Percentiles rank a stretch among this genome's conserved stretches.
Conservation (phyloP, 1,140 invertebrate genomes). For the Condylostylus longicornis region DNA sequence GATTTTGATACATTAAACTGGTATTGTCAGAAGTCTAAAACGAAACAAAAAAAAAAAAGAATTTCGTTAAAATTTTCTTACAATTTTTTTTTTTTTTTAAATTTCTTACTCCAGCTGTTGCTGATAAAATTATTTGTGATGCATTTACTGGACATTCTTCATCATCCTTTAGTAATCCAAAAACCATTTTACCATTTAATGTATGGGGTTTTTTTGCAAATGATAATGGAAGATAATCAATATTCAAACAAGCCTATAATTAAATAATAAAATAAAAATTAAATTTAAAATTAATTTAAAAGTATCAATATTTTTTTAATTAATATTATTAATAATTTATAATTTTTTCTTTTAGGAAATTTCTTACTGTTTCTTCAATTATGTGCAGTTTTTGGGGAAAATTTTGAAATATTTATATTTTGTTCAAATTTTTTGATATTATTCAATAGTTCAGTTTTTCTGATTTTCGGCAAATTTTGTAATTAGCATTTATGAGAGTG, state of each 20-base stretch:
- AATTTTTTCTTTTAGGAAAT: no score
- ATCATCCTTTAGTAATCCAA: conserved; percentile 18
- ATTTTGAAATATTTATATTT: no score
- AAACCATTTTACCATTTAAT: conserved; percentile 21
- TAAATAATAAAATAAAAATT: no score
- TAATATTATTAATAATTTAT: no score
- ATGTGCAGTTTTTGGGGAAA: no score
- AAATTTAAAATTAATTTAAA: no score
- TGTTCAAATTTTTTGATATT: no score
- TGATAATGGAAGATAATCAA: conserved; percentile 27
- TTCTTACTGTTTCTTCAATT: no score
- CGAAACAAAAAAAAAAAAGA: neutral
- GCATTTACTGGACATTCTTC: conserved; percentile 18
- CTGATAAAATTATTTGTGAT: conserved; percentile 21
- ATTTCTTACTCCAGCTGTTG: conserved; percentile 23
- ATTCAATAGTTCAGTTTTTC: no score
- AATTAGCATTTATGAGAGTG: no score
- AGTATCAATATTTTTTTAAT: no score
- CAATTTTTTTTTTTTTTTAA: conserved; percentile 1
- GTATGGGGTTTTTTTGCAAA: conserved; percentile 29
- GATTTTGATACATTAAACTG: conserved; percentile 19
- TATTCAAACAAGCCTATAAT: conserved; percentile 21
- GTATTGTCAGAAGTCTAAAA: conserved; percentile 26
- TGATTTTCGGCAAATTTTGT: no score
- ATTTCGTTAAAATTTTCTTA: neutral